Evolutionary conservation across 2,113 vertebrate species (phyloP), one percentile per base, ranked within the genome.

Genomic region (Glaucidium brasilianum): DNA sequence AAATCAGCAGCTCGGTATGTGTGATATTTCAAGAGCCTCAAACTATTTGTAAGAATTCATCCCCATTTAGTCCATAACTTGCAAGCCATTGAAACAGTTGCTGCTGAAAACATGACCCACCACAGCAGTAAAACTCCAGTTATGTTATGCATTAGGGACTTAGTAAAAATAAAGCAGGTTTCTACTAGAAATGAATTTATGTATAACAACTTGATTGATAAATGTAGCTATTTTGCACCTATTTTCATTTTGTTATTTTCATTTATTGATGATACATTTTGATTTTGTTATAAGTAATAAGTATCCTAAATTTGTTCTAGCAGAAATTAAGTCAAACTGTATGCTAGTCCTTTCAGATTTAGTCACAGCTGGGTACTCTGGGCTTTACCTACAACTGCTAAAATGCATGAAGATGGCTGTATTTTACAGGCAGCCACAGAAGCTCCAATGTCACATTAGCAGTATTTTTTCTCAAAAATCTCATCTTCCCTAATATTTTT

Each of bases 391-490:
- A 37, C 12, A 63, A 7, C n/a, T 52, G 17, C 29, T 76, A 13
- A 62, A 15, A 29, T 45, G n/a, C 15, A 58, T 10, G 14, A 35
- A 52, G 37, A 8, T 23, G 10, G 2, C 29, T 15, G 0, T 8
- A 21, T 39, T 64, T 88, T 23, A 30, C 26, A 19, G 37, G 17
- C 12, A 69, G 30, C 15, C 67, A 94, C 67, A 92, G 12, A 47
- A 68, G 49, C 23, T 91, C n/a, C 49, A 41, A 25, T 27, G 12
- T 45, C 52, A 68, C 23, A 21, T 4, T 5, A 49, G 12, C 30
- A 52, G 11, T 9, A 10, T 21, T 83, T 75, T 41, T 55, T 5
- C 37, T 7, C 6, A 7, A 76, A 43, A 43, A 85, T 34, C 4
- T 84, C 32, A 71, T 5, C 9, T 63, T 77, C 17, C 10, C 29